A percentile compares a stretch with the other conserved stretches of the same genome.
These are phyloP conservation scores for Drosophila lacicola DNA, from an alignment of 2,888 invertebrate species.

Conservation along the genomic window DNA sequence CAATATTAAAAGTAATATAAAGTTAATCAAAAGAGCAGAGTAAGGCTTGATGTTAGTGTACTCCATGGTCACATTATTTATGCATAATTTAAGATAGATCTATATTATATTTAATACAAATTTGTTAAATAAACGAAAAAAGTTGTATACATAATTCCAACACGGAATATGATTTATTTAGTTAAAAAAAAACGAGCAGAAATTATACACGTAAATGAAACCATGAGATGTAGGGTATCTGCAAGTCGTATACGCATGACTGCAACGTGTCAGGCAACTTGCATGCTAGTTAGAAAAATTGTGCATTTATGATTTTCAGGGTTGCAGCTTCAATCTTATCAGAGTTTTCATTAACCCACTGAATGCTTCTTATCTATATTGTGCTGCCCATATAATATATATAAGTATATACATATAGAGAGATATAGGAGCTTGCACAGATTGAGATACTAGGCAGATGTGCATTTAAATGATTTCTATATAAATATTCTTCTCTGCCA, in stretches of 20 bases:
- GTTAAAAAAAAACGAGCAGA: no score
- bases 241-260: not conserved
- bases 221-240: not conserved
- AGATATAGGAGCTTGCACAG: not conserved
- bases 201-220: no score
- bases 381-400: not conserved
- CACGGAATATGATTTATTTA: no score
- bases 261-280: not conserved
- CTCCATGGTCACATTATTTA: no score
- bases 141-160: no score
- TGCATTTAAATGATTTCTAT: not conserved
- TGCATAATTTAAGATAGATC: no score
- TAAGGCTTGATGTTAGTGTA: no score
- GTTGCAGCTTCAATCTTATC: constrained; percentile 28
- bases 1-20: no score
- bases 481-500: not conserved
- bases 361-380: constrained; percentile 26
- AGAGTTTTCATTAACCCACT: constrained; percentile 11
- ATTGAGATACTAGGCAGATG: not conserved
- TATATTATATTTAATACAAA: no score
- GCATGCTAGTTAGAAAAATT: constrained; percentile 2
- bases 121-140: no score
- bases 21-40: no score
- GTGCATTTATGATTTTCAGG: constrained; percentile 20
- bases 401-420: not conserved